phyloP scores from a whole-genome alignment of 2,797 vertebrate genomes.

The Masticophis lateralis region DNA sequence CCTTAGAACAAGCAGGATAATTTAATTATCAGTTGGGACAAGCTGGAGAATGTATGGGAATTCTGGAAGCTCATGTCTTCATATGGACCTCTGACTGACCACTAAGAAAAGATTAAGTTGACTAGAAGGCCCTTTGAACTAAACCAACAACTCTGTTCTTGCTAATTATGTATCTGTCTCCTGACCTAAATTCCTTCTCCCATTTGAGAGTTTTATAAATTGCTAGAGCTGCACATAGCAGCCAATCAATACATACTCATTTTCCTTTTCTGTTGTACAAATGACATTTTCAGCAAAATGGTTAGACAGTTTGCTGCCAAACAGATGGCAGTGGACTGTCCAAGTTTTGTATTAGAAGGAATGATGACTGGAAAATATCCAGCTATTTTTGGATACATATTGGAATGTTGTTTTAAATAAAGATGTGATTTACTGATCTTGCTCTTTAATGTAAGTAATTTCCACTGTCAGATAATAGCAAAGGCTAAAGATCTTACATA shows the following conservation, averaged over 20 bases:
- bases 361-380: not conserved
- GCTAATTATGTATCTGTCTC: not conserved
- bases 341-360: not conserved
- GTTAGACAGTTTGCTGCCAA: not conserved
- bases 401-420: not conserved
- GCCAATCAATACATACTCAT: not conserved
- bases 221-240: not conserved
- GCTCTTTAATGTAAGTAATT: constrained; percentile 44
- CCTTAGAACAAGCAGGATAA: constrained; percentile 3
- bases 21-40: not conserved
- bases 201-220: not conserved
- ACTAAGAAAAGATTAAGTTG: not conserved
- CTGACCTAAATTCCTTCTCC: not conserved
- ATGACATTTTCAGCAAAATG: not conserved
- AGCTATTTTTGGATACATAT: not conserved
- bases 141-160: not conserved
- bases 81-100: not conserved
- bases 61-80: not conserved
- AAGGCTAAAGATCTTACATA: constrained; percentile 26
- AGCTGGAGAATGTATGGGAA: too few species aligned
- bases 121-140: not conserved
- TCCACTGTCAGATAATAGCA: not conserved
- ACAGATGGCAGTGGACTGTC: not conserved
- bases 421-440: constrained; percentile 39
- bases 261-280: not conserved